Base-by-base conservation (phyloP, 1,140 invertebrate species). In the Metopolophium dirhodum region DNA sequence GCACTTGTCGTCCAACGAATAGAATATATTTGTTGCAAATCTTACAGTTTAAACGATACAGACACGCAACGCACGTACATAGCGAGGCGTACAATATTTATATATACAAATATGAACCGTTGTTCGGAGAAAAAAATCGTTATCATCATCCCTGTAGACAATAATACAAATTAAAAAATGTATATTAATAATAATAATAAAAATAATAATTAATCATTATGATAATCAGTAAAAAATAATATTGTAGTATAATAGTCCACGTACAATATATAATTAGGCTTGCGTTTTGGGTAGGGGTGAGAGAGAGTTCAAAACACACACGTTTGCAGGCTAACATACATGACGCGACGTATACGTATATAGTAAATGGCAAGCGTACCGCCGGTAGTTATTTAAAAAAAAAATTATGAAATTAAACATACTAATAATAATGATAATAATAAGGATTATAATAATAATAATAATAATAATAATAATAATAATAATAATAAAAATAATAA, bases 331-430 rank as follows among this genome's bases (percentile, higher is more conserved):
- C 41, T 49, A 87, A 37, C 30, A 47, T 49, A n/a, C 45, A 49
- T 49, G 30, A 30, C 45, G 30, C 41, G 41, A 87, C 47, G 86
- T 49, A 49, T 87, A 87, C 47, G 47, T 54, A 45, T 90, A 90
- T 68, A 90, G 89, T 90, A 90, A 90, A 89, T 90, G 89, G 89
- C 89, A 90, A 90, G 89, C 41, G 35, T 45, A 90, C 26, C 89
- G 89, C 89, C 89, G 54, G 54, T 90, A 61, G 26, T 90, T 90
- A 90, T 47, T 30, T 6, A 26, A 37, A 90, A 90, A 88, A 90
- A 90, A 57, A 57, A 57, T n/a, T n/a, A 47, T n/a, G 87, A 87
- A 47, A 49, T 57, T 90, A 61, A 90, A 61, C 54, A 57, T 90
- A 68, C 22, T 41, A n/a, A 61, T 77, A 77, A 77, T 35, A 7